These are phyloP conservation scores for Notechis scutatus DNA, from an alignment of 2,113 vertebrate species.

Conservation along the genomic window DNA sequence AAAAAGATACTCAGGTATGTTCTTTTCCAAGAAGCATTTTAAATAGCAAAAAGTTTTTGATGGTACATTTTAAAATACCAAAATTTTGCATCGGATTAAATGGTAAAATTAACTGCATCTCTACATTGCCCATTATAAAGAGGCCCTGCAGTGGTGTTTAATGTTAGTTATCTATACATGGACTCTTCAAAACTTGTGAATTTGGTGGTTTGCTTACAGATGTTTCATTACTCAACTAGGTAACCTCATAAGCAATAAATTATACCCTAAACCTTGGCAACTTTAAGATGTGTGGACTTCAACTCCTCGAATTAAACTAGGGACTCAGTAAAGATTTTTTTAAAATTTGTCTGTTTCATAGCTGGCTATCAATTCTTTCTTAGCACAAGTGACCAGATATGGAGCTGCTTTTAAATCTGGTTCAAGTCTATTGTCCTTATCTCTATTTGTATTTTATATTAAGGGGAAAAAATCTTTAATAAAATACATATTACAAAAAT, in stretches of 20 bases:
- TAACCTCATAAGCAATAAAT: no score
- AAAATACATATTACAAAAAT: no score
- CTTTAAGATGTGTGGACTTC: no score
- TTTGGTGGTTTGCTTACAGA: background rate
- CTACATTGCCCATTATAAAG: background rate
- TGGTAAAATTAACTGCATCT: background rate
- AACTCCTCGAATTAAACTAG: no score
- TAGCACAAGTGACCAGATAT: background rate
- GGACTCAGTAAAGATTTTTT: background rate
- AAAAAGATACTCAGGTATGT: constrained; percentile 57
- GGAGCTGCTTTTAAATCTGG: background rate
- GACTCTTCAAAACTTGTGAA: background rate
- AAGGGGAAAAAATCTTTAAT: no score
- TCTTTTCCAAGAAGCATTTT: background rate
- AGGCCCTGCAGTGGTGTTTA: background rate
- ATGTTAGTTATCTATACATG: background rate
- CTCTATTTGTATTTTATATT: no score
- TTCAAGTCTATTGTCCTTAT: no score
- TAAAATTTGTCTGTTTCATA: background rate
- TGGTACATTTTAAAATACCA: background rate
- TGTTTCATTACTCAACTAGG: no score
- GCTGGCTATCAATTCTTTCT: background rate
- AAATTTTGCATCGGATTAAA: background rate
- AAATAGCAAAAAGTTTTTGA: background rate
- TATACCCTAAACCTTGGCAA: no score